These are phyloP conservation scores for Branchinecta lindahli DNA, from an alignment of 1,140 invertebrate species.

Conservation along the genomic window DNA sequence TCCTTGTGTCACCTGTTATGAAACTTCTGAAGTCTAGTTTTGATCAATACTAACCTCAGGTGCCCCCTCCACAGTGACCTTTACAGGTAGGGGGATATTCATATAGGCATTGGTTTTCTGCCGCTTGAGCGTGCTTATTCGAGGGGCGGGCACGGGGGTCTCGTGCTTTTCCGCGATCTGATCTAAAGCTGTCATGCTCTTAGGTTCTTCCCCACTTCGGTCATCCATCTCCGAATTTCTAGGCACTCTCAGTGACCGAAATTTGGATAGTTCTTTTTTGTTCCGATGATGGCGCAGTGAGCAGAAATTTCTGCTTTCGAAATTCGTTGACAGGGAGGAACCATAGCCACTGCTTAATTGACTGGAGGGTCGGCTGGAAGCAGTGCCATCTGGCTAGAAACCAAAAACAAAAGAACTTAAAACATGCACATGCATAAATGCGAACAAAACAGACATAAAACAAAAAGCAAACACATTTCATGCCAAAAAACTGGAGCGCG, in stretches of 20 bases:
- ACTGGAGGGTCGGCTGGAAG: slow-evolving; percentile 29
- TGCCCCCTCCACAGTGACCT: slow-evolving; percentile 23
- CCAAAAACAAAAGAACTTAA: slow-evolving; percentile 22
- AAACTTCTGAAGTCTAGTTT: too few relatives aligned
- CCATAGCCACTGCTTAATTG: slow-evolving; percentile 43
- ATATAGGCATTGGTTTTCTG: slow-evolving; percentile 25
- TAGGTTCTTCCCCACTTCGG: slow-evolving; percentile 17
- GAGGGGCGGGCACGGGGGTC: slow-evolving; percentile 24
- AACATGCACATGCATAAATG: slow-evolving; percentile 18
- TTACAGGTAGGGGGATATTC: slow-evolving; percentile 28
- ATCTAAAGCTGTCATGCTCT: slow-evolving; percentile 13
- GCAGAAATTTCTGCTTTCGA: slow-evolving; percentile 13
- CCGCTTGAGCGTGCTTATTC: slow-evolving; percentile 24
- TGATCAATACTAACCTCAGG: slow-evolving; percentile 15
- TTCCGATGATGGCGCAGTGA: slow-evolving; percentile 14
- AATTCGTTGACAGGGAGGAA: slow-evolving; percentile 38
- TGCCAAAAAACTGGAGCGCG: slow-evolving; percentile 1
- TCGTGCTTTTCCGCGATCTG: slow-evolving; percentile 12
- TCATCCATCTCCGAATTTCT: slow-evolving; percentile 15
- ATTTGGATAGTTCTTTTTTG: slow-evolving; percentile 21
- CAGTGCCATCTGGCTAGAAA: slow-evolving; percentile 16
- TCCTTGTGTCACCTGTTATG: too few relatives aligned
- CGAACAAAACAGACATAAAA: slow-evolving; percentile 15
- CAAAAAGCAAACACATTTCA: slow-evolving; percentile 16
- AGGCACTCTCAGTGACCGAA: slow-evolving; percentile 23